Evolutionary conservation across 2,888 invertebrate genomes (phyloP), one percentile per base, ranked within the genome.

Genomic region (Erynnis tages): DNA sequence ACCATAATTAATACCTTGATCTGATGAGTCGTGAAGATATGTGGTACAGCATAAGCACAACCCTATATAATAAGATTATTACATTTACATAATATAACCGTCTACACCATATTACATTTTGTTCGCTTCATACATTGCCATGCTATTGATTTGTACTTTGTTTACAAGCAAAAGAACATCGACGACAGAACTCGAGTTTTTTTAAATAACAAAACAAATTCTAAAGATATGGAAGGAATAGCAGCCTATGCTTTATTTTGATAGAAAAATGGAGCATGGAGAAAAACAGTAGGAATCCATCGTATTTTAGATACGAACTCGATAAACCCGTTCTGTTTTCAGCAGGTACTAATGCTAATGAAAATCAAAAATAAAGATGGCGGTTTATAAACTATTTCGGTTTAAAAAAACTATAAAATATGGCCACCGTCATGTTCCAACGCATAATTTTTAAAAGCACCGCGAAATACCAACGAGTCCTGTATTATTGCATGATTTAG

Each of bases 111-210:
- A 29, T 44, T 11, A 47, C 13, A 43, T 62, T 69, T 70, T 72
- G 69, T 77, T 79, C 74, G 67, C 61, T 38, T 21, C 61, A 64
- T 54, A 60, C 60, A 62, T 55, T 65, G 66, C 64, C 60, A 67
- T 70, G 65, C 69, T 69, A 69, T 69, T 61, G 71, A 76, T 82
- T 84, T 85, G 86, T 83, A 86, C 87, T 86, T 79, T 75, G 69
- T 76, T 77, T 76, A 70, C 70, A 74, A 78, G 72, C 69, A 69
- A 74, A 69, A 65, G 62, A 65, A 62, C 57, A 53, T 61, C 55
- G 53, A 55, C 45, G 50, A 54, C 52, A 57, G 58, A 60, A 62
- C 57, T 61, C 57, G 56, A 64, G 46, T 52, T 54, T 34, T 46
- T 50, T 19, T 52, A 29, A 32, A 13, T 25, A 16, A 43, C 23